Evolutionary conservation across 2,113 vertebrate species (phyloP), one percentile per base, ranked within the genome.

Genomic region (Helogale parvula): DNA sequence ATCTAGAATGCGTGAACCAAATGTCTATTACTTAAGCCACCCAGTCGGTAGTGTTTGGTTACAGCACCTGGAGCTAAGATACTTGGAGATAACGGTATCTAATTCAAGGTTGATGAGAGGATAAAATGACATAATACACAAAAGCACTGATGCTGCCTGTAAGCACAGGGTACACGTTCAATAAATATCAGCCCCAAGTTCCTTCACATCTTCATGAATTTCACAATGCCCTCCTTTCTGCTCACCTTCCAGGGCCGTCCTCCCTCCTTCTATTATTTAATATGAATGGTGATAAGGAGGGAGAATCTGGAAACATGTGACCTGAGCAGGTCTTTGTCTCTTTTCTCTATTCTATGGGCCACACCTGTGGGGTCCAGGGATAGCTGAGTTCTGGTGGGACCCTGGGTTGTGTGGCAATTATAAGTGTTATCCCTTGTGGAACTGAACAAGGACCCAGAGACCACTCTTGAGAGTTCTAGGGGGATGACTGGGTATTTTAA

Each of bases 111-210:
- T 33, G 65, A 25, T 3, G 74, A 21, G 16, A 27, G 31, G 54
- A 14, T 25, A 12, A 68, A 66, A 29, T 1, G 31, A 88, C 69
- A 41, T 15, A 11, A 66, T 31, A 16, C 17, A 13, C n/a, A 19
- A 9, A 71, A 27, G n/a, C 16, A 7, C 8, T 0, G 0, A 12
- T 29, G 65, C 71, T 41, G 5, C 17, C 35, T 21, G 4, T 5
- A 38, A 33, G 17, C 41, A 38, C 19, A 14, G 0, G 21, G 65
- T 29, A n/a, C 45, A 11, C 47, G 31, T 31, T 45, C 47, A 41
- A 2, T 31, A 31, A 63, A 45, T 7, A 45, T 4, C 1, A 9
- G 33, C 23, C 41, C 71, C 41, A 5, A 15, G 54, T 8, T 19
- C n/a, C 57, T 41, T 29, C n/a, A 47, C 4, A 12, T 41, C 16